Evolutionary conservation across 1,140 invertebrate species (phyloP), one percentile per base, ranked within the genome.

Genomic region (Trissolcus basalis): DNA sequence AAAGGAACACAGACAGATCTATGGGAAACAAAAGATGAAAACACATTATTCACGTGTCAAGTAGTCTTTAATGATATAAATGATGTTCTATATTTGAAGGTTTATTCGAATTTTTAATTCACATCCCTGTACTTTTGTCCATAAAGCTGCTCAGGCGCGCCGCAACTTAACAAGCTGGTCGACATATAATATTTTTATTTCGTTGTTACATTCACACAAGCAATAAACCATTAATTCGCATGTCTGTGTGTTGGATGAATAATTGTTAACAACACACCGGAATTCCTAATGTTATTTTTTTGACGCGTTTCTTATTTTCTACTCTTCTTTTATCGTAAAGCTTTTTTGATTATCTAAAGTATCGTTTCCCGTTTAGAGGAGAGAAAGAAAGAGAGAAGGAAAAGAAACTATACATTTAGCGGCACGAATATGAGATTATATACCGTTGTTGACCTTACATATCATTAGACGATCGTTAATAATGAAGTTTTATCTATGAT

Each of bases 1-100:
- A 43, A 71, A 61, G n/a, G 45, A 69, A 27, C 48, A 44, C 14
- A 55, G 60, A 49, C 15, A 61, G 44, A 53, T 60, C 35, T 47
- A 47, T 8, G 35, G 39, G 35, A 43, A 47, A 56, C 39, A 72
- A 58, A 47, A 36, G 43, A 48, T 48, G 9, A 55, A 60, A 53
- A 67, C 71, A 78, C 63, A 75, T 75, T 69, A 79, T 61, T 71
- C 72, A 75, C 48, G 63, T 79, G 77, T 79, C 77, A 79, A 75
- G 77, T 79, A 79, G 77, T 75, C 68, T 72, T 75, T 75, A 58
- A 68, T 75, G 77, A 79, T 75, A 75, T 79, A 79, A 79, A 75
- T 74, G 64, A 75, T 78, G 71, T 78, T 78, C 77, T 78, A 75
- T 78, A 78, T 78, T 78, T 78, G 61, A 74, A 75, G 77, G 61